Conservation (phyloP, 2,113 vertebrate genomes). For the Aptenodytes patagonicus region DNA sequence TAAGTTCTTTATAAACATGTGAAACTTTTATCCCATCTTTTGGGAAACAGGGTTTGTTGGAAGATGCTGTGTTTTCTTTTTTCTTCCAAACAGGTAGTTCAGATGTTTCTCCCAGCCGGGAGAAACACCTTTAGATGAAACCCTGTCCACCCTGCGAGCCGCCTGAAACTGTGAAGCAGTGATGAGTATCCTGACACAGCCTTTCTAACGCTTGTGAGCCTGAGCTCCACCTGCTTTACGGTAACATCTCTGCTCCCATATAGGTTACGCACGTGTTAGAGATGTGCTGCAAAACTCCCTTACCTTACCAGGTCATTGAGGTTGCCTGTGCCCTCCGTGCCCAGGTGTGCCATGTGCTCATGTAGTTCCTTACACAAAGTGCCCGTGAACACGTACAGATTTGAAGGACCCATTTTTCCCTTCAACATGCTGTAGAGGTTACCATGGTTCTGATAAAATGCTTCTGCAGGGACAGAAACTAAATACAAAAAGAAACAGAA, state of each 20-base stretch:
- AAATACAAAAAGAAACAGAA: slow-evolving; percentile 10
- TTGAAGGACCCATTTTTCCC: slow-evolving; percentile 70
- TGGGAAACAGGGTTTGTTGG: background rate
- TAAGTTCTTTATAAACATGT: background rate
- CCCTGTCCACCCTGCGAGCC: background rate
- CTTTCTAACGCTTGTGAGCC: background rate
- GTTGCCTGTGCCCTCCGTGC: slow-evolving; percentile 47
- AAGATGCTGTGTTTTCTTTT: background rate
- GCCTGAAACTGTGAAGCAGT: background rate
- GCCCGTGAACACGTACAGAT: slow-evolving; percentile 42
- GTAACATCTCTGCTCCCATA: background rate
- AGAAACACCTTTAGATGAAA: background rate
- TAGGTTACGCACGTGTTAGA: background rate
- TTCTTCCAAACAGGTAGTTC: background rate
- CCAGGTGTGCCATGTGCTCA: slow-evolving; percentile 68
- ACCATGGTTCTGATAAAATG: slow-evolving; percentile 75
- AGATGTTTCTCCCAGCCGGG: background rate
- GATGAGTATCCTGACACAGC: background rate
- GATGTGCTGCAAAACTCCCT: background rate
- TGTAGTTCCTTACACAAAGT: slow-evolving; percentile 74
- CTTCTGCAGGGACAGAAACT: slow-evolving; percentile 77
- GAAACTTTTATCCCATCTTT: background rate
- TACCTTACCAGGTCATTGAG: slow-evolving; percentile 80
- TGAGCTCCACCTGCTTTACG: background rate
- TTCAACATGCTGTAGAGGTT: slow-evolving; percentile 74